phyloP scores from a whole-genome alignment of 2,113 vertebrate species.

The Cyanoderma ruficeps region DNA sequence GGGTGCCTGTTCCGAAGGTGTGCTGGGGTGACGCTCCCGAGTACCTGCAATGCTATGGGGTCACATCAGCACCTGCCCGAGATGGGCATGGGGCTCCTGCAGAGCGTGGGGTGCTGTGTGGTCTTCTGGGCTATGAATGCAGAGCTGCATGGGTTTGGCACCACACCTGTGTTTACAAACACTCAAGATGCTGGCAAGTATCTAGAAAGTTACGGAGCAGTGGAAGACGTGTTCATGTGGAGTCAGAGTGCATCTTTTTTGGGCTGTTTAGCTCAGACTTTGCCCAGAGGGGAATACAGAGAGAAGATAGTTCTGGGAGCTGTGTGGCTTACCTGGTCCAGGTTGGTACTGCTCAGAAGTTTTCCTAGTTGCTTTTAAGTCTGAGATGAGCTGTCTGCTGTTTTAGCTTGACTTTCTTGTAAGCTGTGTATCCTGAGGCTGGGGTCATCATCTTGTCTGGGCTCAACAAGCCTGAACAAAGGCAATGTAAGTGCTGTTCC shows the following conservation, averaged over 20 bases:
- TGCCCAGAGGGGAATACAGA: no score
- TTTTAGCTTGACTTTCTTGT: background rate
- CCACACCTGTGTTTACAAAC: background rate
- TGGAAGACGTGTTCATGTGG: background rate
- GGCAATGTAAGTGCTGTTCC: background rate
- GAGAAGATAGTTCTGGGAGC: background rate
- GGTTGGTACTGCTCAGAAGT: background rate
- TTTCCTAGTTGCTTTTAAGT: background rate
- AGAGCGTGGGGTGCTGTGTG: rapidly evolving
- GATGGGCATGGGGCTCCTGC: background rate
- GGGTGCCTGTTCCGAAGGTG: rapidly evolving
- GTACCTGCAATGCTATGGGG: background rate
- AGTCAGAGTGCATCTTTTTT: rapidly evolving
- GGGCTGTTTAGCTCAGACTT: background rate
- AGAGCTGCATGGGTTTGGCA: rapidly evolving
- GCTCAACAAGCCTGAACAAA: background rate
- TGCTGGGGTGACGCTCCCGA: rapidly evolving
- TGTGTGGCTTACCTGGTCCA: background rate
- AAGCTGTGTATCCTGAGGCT: background rate
- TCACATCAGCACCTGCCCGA: rapidly evolving
- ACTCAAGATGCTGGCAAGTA: background rate
- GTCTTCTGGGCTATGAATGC: rapidly evolving
- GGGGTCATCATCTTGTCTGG: background rate
- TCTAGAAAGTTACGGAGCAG: background rate
- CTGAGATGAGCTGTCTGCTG: background rate